Conservation (phyloP, 2,888 invertebrate species). For the Plebejus melissa region DNA sequence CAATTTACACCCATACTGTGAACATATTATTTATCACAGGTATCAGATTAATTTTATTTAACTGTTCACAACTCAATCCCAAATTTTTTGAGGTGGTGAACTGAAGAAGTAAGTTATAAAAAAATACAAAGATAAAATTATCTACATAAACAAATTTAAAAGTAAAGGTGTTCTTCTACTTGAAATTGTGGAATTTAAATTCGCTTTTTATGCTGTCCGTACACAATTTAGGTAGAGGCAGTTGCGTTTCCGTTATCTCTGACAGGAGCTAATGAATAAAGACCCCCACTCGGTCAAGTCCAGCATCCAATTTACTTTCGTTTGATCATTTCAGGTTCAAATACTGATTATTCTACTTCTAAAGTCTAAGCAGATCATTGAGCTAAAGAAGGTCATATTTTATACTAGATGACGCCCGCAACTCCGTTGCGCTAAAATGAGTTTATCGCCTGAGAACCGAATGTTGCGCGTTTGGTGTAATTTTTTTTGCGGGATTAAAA, state of each 20-base stretch:
- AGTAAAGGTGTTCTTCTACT: not conserved
- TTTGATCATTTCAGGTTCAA: slow-evolving; percentile 27
- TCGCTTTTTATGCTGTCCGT: slow-evolving; percentile 37
- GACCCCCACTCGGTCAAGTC: slow-evolving; percentile 41
- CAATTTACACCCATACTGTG: no score
- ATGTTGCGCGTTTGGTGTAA: no score
- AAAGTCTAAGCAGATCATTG: not conserved
- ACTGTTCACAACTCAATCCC: no score
- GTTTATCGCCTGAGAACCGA: no score
- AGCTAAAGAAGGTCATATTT: no score
- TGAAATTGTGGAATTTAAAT: not conserved
- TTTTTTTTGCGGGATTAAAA: no score
- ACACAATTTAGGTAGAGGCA: slow-evolving; percentile 42
- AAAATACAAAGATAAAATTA: not conserved
- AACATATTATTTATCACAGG: no score
- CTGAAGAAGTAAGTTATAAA: not conserved
- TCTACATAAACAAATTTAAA: not conserved
- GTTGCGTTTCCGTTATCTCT: slow-evolving; percentile 48
- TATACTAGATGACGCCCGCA: no score
- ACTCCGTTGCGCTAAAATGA: no score
- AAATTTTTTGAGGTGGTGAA: no score
- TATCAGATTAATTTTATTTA: no score
- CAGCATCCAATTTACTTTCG: slow-evolving; percentile 35
- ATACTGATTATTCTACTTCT: not conserved
- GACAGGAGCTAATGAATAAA: slow-evolving; percentile 53